phyloP scores from a whole-genome alignment of 2,888 invertebrate species.

The Tipula vernalis region DNA sequence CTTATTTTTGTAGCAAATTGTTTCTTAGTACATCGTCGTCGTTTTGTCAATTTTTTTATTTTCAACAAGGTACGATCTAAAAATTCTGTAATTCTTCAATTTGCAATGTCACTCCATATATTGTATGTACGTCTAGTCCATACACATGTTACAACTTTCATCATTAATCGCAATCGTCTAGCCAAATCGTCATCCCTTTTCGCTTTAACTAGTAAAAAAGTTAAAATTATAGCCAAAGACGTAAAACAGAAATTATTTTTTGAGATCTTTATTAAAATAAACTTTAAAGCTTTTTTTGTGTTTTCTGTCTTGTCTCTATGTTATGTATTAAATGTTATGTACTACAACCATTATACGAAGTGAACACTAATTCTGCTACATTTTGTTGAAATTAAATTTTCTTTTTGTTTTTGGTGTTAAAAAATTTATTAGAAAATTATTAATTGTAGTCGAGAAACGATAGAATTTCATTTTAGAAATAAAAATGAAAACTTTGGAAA shows the following conservation, averaged over 20 bases:
- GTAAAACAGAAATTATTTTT: background rate
- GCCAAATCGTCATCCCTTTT: background rate
- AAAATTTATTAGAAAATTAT: background rate
- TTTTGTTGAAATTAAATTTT: background rate
- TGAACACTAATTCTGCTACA: background rate
- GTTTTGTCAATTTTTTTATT: background rate
- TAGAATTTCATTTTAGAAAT: background rate
- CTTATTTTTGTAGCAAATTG: background rate
- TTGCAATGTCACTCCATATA: background rate
- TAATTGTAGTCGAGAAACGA: background rate
- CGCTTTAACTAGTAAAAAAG: background rate
- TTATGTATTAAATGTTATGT: background rate
- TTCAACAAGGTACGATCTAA: background rate
- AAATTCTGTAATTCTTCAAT: background rate
- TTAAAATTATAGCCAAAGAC: background rate
- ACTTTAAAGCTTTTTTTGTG: background rate
- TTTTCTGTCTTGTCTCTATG: background rate
- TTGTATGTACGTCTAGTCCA: background rate
- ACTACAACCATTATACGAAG: background rate
- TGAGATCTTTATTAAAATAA: background rate
- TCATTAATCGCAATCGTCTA: background rate
- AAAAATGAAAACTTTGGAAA: background rate
- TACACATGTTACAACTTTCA: no score
- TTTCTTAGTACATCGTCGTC: background rate
- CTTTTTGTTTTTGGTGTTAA: background rate